Evolutionary conservation across 2,797 vertebrate species (phyloP), one percentile per base, ranked within the genome.

Genomic region (Falco cherrug): DNA sequence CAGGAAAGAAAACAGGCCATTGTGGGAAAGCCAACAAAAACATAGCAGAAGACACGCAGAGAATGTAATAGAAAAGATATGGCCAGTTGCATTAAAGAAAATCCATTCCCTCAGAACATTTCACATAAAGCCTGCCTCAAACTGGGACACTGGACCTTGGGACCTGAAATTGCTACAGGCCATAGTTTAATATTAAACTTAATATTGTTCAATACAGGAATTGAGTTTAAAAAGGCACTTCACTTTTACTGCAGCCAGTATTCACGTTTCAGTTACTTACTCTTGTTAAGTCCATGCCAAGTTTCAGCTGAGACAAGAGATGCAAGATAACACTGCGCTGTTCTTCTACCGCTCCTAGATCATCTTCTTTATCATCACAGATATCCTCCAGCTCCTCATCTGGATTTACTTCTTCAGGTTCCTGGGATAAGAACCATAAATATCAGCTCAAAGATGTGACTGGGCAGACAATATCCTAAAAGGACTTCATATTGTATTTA

Each of bases 281-380:
- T 98, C 99, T 98, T 4, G 99, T 99, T 97, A 99, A 98, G 97
- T 99, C 99, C 99, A 99, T 99, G 98, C 99, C 99, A 75, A 99
- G 98, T 96, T 99, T 99, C 85, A 99, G 99, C 98, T 99, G 99
- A 41, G 99, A 99, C 92, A 99, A 98, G 91, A 99, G 99, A 98
- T 99, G 99, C 83, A 99, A 98, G 97, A 99, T 99, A 95, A 99
- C 98, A 18, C 99, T 99, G 85, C 99, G 99, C 69, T 99, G 99
- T 91, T 99, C 99, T 97, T 99, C 99, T 91, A 99, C 99, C 0
- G 98, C 99, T 20, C 99, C 99, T 94, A 99, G 98, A 79, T 99
- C 99, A 89, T 99, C 99, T 97, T 99, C 99, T 91, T 98, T 98
- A 92, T 99, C 97, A 6, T 98, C 98, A 96, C 97, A 98, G 19